A percentile compares a stretch with the other conserved stretches of the same genome.
Evolutionary conservation across 2,113 vertebrate genomes (phyloP).

Genomic region (Rostratula benghalensis): DNA sequence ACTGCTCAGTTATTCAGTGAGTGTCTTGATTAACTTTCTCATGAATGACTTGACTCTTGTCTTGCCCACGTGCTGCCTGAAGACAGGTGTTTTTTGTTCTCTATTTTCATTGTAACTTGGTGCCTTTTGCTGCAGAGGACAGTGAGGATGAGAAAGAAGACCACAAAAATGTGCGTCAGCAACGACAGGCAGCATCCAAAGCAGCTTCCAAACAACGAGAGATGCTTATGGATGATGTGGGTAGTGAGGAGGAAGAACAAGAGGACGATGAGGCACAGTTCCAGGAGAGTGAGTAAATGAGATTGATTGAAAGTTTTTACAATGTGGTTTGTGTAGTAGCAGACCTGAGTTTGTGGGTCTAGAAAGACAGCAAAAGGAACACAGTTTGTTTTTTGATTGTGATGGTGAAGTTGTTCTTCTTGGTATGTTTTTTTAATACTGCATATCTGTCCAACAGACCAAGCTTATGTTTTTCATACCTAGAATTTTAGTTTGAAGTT

Average conservation of each 20-base stretch:
- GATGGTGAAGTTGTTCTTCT: neutral
- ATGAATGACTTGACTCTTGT: neutral
- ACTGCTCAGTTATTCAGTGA: neutral
- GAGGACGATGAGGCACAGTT: slow-evolving; percentile 91
- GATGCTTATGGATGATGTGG: slow-evolving; percentile 93
- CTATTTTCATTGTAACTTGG: neutral
- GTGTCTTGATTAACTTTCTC: neutral
- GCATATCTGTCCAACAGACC: rapidly evolving
- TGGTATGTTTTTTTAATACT: rapidly evolving
- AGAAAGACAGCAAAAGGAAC: neutral
- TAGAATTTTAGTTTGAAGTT: neutral
- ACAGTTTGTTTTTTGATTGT: neutral
- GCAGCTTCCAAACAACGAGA: slow-evolving; percentile 97
- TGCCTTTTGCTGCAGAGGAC: slow-evolving; percentile 81
- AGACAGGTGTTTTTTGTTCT: neutral
- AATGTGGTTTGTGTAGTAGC: neutral
- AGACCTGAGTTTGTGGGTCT: neutral
- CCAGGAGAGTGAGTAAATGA: slow-evolving; percentile 85
- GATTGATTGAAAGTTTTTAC: neutral
- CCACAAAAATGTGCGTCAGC: slow-evolving; percentile 93
- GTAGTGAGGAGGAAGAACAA: slow-evolving; percentile 93
- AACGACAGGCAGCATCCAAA: slow-evolving; percentile 96
- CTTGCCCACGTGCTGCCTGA: neutral
- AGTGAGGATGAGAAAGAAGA: slow-evolving; percentile 95
- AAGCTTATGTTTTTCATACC: neutral